phyloP scores from a whole-genome alignment of 2,113 vertebrate species.

The Lasiurus borealis region DNA sequence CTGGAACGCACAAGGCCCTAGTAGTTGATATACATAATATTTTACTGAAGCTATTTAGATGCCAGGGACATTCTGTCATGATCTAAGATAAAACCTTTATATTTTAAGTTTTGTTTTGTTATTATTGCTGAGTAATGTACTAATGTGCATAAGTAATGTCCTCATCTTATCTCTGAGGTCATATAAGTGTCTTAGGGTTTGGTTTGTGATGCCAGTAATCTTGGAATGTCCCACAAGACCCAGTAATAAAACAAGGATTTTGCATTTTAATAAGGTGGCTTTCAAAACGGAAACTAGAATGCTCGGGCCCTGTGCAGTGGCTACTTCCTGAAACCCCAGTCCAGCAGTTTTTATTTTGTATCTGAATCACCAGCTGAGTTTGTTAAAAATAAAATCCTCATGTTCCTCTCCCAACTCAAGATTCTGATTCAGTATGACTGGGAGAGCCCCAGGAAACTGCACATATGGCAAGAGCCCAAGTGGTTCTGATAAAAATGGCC shows the following conservation, averaged over 20 bases:
- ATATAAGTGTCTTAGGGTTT: not conserved
- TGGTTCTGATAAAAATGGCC: slow-evolving; percentile 18
- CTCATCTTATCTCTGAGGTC: slow-evolving; percentile 8
- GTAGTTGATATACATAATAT: not conserved
- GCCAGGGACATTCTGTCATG: not conserved
- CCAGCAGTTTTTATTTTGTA: slow-evolving; percentile 3
- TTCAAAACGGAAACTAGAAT: slow-evolving; percentile 21
- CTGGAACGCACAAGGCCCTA: slow-evolving; percentile 12
- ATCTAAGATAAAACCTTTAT: slow-evolving; percentile 22
- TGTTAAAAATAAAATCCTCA: slow-evolving; percentile 24
- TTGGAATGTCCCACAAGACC: not conserved
- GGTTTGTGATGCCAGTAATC: not conserved
- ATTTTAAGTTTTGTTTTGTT: slow-evolving; percentile 20
- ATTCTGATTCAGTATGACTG: not conserved
- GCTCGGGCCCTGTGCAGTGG: not conserved
- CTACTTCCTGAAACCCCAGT: not conserved
- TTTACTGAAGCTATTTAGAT: slow-evolving; percentile 54
- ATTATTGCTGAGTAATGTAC: slow-evolving; percentile 17
- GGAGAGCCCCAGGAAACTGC: not conserved
- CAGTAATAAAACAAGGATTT: not conserved
- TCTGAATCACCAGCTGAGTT: slow-evolving; percentile 25
- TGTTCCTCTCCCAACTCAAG: not conserved
- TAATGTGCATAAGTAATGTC: not conserved
- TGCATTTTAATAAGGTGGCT: slow-evolving; percentile 6
- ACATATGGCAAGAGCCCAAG: not conserved